Percentiles rank a stretch among this genome's conserved stretches.
Conservation (phyloP, 2,797 vertebrate genomes). For the Chaetodon trifasciatus region DNA sequence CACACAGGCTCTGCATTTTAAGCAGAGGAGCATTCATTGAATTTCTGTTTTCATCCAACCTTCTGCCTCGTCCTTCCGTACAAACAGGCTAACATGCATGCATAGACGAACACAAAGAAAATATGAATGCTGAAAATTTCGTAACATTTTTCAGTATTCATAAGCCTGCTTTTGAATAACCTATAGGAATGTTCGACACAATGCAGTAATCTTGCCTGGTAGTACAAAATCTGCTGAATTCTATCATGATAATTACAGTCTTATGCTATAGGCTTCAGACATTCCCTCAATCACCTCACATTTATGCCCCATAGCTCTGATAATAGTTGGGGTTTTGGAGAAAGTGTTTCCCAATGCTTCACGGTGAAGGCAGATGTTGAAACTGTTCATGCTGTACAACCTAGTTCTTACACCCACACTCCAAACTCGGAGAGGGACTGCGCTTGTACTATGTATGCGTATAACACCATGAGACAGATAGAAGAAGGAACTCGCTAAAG, state of each 20-base stretch:
- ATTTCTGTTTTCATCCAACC: conserved; percentile 75
- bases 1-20: conserved; percentile 80
- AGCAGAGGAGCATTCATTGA: conserved; percentile 74
- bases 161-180: conserved; percentile 22
- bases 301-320: conserved; percentile 16
- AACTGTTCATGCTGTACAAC: conserved; percentile 44
- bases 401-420: conserved; percentile 52
- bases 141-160: conserved; percentile 4
- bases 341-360: conserved; percentile 45
- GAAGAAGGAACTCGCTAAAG: conserved; percentile 70
- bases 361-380: conserved; percentile 45
- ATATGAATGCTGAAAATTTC: conserved; percentile 17
- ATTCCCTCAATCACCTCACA: conserved; percentile 15
- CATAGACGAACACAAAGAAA: conserved; percentile 27
- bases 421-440: conserved; percentile 20
- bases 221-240: conserved; percentile 35
- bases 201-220: not conserved
- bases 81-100: conserved; percentile 49
- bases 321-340: conserved; percentile 29
- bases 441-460: conserved; percentile 27
- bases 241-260: conserved; percentile 35
- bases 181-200: conserved; percentile 16
- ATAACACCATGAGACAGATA: conserved; percentile 40
- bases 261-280: conserved; percentile 16
- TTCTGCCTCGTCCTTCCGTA: conserved; percentile 49